Evolutionary conservation across 2,888 invertebrate genomes (phyloP).

Genomic region (Salticus scenicus): DNA sequence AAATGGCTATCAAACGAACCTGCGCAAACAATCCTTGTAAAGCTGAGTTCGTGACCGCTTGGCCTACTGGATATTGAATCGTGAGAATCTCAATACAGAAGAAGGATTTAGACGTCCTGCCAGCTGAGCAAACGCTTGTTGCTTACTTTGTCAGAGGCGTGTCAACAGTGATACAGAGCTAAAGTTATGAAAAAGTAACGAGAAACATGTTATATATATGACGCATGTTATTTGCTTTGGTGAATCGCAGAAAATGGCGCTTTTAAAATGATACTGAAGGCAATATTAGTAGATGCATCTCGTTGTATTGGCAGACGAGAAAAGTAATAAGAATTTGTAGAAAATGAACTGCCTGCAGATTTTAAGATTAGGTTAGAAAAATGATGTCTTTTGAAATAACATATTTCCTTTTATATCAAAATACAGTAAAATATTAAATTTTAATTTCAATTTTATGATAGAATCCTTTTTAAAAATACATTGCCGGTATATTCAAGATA

Average conservation of each 20-base stretch:
- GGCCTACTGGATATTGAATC: background rate
- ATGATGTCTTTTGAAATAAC: too few relatives aligned
- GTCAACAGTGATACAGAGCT: conserved; percentile 7
- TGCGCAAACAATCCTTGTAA: background rate
- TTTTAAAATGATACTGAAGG: background rate
- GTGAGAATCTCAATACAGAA: conserved; percentile 15
- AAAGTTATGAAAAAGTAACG: background rate
- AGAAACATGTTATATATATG: background rate
- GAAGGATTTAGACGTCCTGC: conserved; percentile 23
- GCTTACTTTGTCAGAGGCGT: background rate
- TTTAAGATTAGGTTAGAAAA: too few relatives aligned
- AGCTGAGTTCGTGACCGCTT: background rate
- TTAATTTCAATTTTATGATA: too few relatives aligned
- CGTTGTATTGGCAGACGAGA: too few relatives aligned
- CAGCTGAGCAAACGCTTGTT: conserved; percentile 47
- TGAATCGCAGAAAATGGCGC: conserved; percentile 1
- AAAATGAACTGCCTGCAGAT: too few relatives aligned
- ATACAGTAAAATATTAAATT: too few relatives aligned
- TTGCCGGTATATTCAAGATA: too few relatives aligned
- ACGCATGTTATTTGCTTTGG: conserved; percentile 8
- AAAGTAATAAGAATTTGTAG: too few relatives aligned
- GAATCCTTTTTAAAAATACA: too few relatives aligned
- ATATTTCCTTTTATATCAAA: too few relatives aligned
- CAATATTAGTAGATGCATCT: too few relatives aligned
- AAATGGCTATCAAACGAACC: background rate